Evolutionary conservation across 2,888 invertebrate species (phyloP).

Genomic region (Microdon myrmicae): DNA sequence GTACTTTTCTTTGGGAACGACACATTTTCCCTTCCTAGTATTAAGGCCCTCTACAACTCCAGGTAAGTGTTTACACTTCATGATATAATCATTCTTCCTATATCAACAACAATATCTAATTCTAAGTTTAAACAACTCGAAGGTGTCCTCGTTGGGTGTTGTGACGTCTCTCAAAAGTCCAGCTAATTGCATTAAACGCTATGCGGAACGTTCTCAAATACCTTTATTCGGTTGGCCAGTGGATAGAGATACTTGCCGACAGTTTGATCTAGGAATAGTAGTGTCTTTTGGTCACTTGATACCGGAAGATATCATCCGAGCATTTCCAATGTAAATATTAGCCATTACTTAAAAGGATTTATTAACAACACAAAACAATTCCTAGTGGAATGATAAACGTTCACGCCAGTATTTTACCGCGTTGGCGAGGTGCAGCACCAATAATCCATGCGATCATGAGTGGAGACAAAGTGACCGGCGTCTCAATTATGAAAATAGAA

Average conservation of each 20-base stretch:
- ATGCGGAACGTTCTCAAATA: slow-evolving; percentile 71
- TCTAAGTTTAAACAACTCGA: slow-evolving; percentile 30
- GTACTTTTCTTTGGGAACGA: slow-evolving; percentile 90
- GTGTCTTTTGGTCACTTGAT: slow-evolving; percentile 95
- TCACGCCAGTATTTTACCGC: slow-evolving; percentile 90
- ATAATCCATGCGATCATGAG: slow-evolving; percentile 85
- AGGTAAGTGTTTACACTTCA: slow-evolving; percentile 64
- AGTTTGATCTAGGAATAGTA: slow-evolving; percentile 87
- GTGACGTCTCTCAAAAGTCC: slow-evolving; percentile 76
- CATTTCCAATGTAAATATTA: slow-evolving; percentile 82
- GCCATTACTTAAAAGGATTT: not conserved
- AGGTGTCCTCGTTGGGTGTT: slow-evolving; percentile 70
- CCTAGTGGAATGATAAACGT: slow-evolving; percentile 90
- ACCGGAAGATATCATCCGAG: slow-evolving; percentile 77
- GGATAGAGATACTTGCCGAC: slow-evolving; percentile 60
- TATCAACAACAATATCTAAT: slow-evolving; percentile 11
- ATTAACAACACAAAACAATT: not conserved
- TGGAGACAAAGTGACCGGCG: slow-evolving; percentile 83
- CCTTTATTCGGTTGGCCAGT: slow-evolving; percentile 78
- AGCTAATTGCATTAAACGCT: slow-evolving; percentile 75
- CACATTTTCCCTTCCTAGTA: slow-evolving; percentile 80
- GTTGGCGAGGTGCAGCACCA: slow-evolving; percentile 94
- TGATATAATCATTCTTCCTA: slow-evolving; percentile 13
- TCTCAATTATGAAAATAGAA: slow-evolving; percentile 88
- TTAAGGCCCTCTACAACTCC: slow-evolving; percentile 74